Conservation (phyloP, 2,797 vertebrate genomes). For the Nannoperca obscura region DNA sequence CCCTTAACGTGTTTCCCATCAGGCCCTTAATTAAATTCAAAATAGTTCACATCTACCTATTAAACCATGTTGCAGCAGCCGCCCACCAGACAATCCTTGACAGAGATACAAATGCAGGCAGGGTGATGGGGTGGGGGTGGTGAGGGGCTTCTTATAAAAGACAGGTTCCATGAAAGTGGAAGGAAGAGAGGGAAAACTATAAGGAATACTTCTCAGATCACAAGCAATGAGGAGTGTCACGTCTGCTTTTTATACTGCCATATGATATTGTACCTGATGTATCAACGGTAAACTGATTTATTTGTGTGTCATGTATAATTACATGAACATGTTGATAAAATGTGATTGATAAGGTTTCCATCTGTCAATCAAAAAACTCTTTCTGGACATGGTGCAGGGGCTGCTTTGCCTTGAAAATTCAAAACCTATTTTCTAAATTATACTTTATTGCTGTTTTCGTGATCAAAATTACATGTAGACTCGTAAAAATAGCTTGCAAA, state of each 20-base stretch:
- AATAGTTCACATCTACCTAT: constrained; percentile 87
- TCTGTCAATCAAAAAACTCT: constrained; percentile 7
- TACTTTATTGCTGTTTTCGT: constrained; percentile 22
- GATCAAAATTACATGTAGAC: constrained; percentile 10
- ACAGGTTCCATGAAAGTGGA: constrained; percentile 13
- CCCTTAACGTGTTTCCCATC: constrained; percentile 90
- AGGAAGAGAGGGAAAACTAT: constrained; percentile 14
- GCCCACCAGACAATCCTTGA: constrained; percentile 73
- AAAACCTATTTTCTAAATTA: not conserved
- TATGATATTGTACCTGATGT: constrained; percentile 20
- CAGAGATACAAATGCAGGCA: constrained; percentile 57
- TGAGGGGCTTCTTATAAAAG: not conserved
- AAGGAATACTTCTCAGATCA: constrained; percentile 56
- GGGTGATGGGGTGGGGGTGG: constrained; percentile 23
- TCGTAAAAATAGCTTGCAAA: constrained; percentile 16
- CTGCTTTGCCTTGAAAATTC: not conserved
- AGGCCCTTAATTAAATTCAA: constrained; percentile 92
- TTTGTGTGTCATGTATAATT: constrained; percentile 6
- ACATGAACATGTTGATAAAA: not conserved
- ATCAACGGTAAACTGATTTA: constrained; percentile 18
- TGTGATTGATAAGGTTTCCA: constrained; percentile 3
- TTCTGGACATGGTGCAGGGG: not conserved
- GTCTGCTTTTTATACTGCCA: constrained; percentile 33
- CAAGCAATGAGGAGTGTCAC: constrained; percentile 49
- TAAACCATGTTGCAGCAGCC: constrained; percentile 79